Base-by-base conservation (phyloP, 1,140 invertebrate genomes). In the Philotrypesis tridentata region DNA sequence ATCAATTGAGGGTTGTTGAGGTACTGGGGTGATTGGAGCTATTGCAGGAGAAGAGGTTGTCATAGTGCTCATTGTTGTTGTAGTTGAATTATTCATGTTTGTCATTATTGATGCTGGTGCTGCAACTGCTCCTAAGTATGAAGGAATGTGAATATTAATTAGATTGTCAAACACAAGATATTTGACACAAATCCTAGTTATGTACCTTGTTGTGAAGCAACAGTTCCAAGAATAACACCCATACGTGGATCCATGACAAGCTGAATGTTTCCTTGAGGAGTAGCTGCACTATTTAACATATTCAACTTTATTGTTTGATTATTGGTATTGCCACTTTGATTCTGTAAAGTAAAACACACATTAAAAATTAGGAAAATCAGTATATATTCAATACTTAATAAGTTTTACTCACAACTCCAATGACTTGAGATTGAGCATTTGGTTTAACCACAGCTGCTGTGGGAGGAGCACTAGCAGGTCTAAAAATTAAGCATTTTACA, bases 161-260 rank as follows among this genome's bases (percentile, higher is more conserved):
- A 12, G 2, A 76, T 73, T 60, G 6, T 33, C 6, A 63, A 37
- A 33, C 33, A 21, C 5, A 68, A 68, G 21, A 70, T 70, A 37
- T 70, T 70, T 29, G 29, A 55, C 55, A 31, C 21, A 55, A 6
- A 17, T 48, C 17, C 14, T 70, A 70, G 27, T 25, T 78, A 55
- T 23, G 61, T 87, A 90, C 88, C 87, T 90, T 87, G 88, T n/a
- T 86, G 74, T 55, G 88, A 89, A 67, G 89, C 85, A 43, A 92
- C 89, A 67, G 91, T 85, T 48, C 92, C 92, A 43, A 93, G 86
- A 82, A 93, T 89, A 5, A 93, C 86, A 77, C 92, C 92, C 81
- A 92, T 89, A 71, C 92, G 83, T 61, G 92, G 90, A 89, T 93
- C 92, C 89, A 93, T 92, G 6, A 94, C 91, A 40, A 93, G 86